Percentiles rank a stretch among this genome's conserved stretches.
Evolutionary conservation across 2,888 invertebrate genomes (phyloP).

Genomic region (Orthosia gothica): DNA sequence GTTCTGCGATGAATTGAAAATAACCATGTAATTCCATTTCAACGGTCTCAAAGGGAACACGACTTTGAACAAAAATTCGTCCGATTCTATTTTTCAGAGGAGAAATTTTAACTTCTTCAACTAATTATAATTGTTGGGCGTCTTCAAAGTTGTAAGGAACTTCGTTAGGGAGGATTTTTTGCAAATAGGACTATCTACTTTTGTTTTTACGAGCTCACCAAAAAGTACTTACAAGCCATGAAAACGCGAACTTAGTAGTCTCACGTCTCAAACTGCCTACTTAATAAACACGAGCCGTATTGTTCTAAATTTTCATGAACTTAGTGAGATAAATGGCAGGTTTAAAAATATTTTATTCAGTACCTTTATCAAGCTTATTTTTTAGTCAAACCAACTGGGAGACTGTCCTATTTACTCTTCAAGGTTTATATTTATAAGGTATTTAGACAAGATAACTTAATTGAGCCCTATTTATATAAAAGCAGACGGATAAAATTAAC

Average conservation of each 20-base stretch:
- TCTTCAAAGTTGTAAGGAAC: constrained; percentile 36
- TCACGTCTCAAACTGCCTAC: constrained; percentile 21
- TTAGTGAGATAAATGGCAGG: constrained; percentile 27
- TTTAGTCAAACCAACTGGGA: constrained; percentile 32
- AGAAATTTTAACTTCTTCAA: constrained; percentile 61
- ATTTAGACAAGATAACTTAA: constrained; percentile 60
- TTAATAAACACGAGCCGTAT: constrained; percentile 31
- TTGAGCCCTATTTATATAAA: constrained; percentile 56
- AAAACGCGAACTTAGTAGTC: constrained; percentile 20
- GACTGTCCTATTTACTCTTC: constrained; percentile 30
- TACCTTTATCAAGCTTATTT: constrained; percentile 23
- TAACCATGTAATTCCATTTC: constrained; percentile 72
- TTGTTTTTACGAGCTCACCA: constrained; percentile 18
- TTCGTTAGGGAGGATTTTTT: constrained; percentile 32
- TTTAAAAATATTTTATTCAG: constrained; percentile 48
- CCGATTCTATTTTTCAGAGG: constrained; percentile 54
- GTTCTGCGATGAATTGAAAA: constrained; percentile 66
- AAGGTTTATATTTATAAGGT: constrained; percentile 43
- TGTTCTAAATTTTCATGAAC: constrained; percentile 39
- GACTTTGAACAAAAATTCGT: constrained; percentile 58
- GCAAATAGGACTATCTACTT: constrained; percentile 29
- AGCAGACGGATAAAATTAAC: constrained; percentile 67
- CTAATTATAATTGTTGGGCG: constrained; percentile 54
- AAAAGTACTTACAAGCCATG: constrained; percentile 33
- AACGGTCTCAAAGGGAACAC: constrained; percentile 67